Evolutionary conservation across 2,113 vertebrate genomes (phyloP).

Genomic region (Thymallus thymallus): DNA sequence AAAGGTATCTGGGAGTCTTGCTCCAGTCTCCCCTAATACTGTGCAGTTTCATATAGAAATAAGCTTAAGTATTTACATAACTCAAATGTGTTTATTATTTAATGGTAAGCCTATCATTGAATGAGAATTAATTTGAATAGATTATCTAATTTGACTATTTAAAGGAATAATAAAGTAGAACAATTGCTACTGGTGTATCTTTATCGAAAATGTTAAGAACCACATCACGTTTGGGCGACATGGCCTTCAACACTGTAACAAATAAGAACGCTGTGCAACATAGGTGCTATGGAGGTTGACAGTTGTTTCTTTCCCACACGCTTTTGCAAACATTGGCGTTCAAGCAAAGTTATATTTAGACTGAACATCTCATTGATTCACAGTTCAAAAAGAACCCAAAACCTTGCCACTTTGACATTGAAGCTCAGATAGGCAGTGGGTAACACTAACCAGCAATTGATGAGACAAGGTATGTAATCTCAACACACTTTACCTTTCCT

Average conservation of each 20-base stretch:
- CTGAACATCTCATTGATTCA: no score
- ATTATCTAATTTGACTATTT: no score
- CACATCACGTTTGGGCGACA: neutral
- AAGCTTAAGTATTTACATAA: neutral
- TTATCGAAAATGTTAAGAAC: neutral
- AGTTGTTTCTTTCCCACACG: neutral
- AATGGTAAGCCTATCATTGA: neutral
- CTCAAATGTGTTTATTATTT: neutral
- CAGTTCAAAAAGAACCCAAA: no score
- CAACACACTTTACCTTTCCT: no score
- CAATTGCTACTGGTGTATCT: neutral
- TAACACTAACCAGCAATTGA: neutral
- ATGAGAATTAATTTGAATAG: neutral
- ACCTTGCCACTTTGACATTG: no score
- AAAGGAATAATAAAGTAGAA: no score
- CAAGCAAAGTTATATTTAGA: no score
- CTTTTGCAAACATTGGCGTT: neutral
- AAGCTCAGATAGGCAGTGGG: no score
- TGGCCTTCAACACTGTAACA: no score
- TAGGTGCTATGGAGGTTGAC: neutral
- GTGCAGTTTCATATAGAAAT: neutral
- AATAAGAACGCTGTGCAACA: no score
- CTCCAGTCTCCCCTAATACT: slow-evolving; percentile 1
- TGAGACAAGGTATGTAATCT: neutral
- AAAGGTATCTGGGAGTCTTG: no score